Percentiles rank a stretch among this genome's conserved stretches.
Conservation (phyloP, 2,113 vertebrate genomes). For the Anhinga rufa region DNA sequence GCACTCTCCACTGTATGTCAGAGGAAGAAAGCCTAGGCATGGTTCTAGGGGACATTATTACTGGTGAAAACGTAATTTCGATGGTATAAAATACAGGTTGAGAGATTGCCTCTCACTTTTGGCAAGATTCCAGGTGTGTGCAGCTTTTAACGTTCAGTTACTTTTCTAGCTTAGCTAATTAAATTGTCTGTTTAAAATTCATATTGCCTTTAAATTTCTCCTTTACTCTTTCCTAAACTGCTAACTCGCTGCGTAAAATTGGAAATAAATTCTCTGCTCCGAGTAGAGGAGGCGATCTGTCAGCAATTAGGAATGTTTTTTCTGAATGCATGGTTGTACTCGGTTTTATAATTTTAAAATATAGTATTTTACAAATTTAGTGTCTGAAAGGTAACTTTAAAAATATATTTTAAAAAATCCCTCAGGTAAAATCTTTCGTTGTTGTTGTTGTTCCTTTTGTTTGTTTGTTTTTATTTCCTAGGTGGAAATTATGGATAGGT, state of each 20-base stretch:
- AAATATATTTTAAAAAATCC: background rate
- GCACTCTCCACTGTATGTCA: conserved; percentile 31
- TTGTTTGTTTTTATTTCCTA: background rate
- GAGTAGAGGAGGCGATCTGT: background rate
- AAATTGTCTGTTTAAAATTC: background rate
- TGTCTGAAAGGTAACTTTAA: background rate
- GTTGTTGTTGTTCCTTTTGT: background rate
- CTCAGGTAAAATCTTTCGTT: background rate
- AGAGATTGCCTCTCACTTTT: background rate
- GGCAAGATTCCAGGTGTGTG: background rate
- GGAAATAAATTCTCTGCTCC: background rate
- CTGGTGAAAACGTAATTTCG: background rate
- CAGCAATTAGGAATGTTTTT: background rate
- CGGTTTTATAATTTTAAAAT: background rate
- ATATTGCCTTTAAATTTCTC: background rate
- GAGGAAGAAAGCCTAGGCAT: background rate
- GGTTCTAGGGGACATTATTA: background rate
- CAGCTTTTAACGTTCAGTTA: background rate
- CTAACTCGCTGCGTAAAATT: background rate
- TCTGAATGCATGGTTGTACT: background rate
- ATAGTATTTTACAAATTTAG: background rate
- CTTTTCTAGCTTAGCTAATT: background rate
- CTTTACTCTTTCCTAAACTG: background rate
- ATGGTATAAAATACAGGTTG: background rate
- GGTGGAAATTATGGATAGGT: background rate